Percentiles rank a stretch among this genome's conserved stretches.
phyloP scores from a whole-genome alignment of 2,797 vertebrate genomes.

The Sebastes hopkinsi region DNA sequence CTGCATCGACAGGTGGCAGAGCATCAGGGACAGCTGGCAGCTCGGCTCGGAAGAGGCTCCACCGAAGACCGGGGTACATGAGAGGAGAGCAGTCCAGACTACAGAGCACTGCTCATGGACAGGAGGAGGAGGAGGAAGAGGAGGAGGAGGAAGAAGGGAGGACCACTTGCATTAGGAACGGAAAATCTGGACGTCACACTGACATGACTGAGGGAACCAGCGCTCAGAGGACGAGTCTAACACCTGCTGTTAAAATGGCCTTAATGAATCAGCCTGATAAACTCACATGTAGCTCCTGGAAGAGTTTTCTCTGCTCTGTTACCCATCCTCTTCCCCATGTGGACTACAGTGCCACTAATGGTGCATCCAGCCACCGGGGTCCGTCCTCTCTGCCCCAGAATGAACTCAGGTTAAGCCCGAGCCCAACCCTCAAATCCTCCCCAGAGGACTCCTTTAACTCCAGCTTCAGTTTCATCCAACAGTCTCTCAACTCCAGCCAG shows the following conservation, averaged over 20 bases:
- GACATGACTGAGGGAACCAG: slow-evolving; percentile 28
- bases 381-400: not conserved
- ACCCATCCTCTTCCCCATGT: slow-evolving; percentile 5
- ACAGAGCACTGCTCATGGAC: slow-evolving; percentile 40
- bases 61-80: slow-evolving; percentile 86
- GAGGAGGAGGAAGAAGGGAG: slow-evolving; percentile 37
- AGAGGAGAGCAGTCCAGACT: slow-evolving; percentile 71
- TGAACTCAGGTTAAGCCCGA: slow-evolving; percentile 32
- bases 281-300: slow-evolving; percentile 20
- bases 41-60: slow-evolving; percentile 76
- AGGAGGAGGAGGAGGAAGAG: slow-evolving; percentile 51
- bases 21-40: slow-evolving; percentile 57
- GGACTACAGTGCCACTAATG: slow-evolving; percentile 2
- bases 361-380: not conserved
- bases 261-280: slow-evolving; percentile 22
- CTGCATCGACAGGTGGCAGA: slow-evolving; percentile 77
- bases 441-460: slow-evolving; percentile 81
- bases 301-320: slow-evolving; percentile 4
- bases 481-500: slow-evolving; percentile 78
- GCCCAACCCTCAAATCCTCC: not conserved
- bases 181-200: slow-evolving; percentile 44
- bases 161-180: slow-evolving; percentile 38
- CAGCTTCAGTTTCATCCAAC: slow-evolving; percentile 91
- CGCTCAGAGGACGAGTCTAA: slow-evolving; percentile 25
- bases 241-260: slow-evolving; percentile 32